These are phyloP conservation scores for Andrena hattorfiana DNA, from an alignment of 2,888 invertebrate genomes.

Conservation along the genomic window DNA sequence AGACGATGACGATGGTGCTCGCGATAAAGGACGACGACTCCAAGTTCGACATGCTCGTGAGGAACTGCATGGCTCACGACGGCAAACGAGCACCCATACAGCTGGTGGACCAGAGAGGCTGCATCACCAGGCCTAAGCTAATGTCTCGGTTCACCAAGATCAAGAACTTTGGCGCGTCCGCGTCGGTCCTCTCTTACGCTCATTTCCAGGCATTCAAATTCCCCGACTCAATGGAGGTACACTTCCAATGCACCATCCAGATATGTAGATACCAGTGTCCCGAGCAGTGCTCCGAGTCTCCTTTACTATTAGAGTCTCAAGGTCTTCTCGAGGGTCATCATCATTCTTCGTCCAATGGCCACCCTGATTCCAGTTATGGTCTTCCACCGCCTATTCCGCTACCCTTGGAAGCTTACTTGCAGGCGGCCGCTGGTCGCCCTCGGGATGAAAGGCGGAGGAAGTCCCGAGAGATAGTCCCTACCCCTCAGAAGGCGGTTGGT, in stretches of 20 bases:
- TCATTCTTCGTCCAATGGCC: conserved; percentile 76
- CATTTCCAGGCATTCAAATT: conserved; percentile 98
- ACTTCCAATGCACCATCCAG: conserved; percentile 97
- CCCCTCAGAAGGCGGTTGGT: conserved; percentile 93
- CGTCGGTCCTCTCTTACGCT: conserved; percentile 95
- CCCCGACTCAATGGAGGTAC: conserved; percentile 98
- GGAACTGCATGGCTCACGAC: conserved; percentile 97
- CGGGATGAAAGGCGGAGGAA: conserved; percentile 91
- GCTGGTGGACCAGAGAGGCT: conserved; percentile 96
- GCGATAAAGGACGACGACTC: conserved; percentile 98
- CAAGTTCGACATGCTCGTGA: conserved; percentile 97
- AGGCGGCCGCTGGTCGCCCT: conserved; percentile 88
- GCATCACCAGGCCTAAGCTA: conserved; percentile 95
- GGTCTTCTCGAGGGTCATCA: conserved; percentile 86
- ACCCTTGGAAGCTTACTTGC: conserved; percentile 88
- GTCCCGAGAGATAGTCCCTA: conserved; percentile 87
- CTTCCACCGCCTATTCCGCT: conserved; percentile 87
- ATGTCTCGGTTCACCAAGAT: conserved; percentile 98
- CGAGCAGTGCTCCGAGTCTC: conserved; percentile 93
- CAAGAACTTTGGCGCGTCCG: conserved; percentile 97
- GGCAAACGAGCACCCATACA: conserved; percentile 97
- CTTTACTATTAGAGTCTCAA: conserved; percentile 81
- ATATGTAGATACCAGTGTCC: conserved; percentile 97
- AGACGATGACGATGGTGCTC: conserved; percentile 98
- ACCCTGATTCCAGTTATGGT: conserved; percentile 89